Evolutionary conservation across 2,797 vertebrate genomes (phyloP), one percentile per base, ranked within the genome.

Genomic region (Austrolebias charrua): DNA sequence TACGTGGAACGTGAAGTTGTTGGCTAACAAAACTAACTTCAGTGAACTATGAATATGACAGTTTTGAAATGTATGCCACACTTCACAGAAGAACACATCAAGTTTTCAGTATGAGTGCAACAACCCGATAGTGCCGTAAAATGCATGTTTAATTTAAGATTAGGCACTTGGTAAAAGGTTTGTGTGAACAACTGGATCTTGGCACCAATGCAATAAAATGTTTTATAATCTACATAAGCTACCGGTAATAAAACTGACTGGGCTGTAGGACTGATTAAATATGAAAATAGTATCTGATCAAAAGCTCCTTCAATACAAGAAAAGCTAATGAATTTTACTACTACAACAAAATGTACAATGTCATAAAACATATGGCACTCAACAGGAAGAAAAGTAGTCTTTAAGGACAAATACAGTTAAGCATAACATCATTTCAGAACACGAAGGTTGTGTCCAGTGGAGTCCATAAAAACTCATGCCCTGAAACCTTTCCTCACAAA

Each of bases 161-260:
- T 73, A 92, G 91, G 93, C 92, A 93, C 93, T 92, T 93, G 61
- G 72, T 69, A 86, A 88, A 18, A 60, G 70, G 72, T 66, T 63
- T 31, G 54, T 14, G n/a, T 50, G 5, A 84, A 66, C 68, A 75
- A 66, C 55, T 74, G 71, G 72, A 53, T 64, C 59, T 73, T 61
- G 58, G 71, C 54, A 69, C 66, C 18, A 48, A 79, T 35, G 62
- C 71, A 79, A 82, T 76, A 51, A 61, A 58, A 81, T 45, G 46
- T 43, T 15, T 80, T 24, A 68, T 58, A 24, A 76, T 56, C 45
- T 46, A 68, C 40, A 61, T 46, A n/a, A 57, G 68, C 45, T 6
- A n/a, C n/a, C n/a, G n/a, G n/a, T n/a, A 12, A 79, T 40, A 40
- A 78, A 76, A 38, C 67, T 45, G 57, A 83, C 64, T 53, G 53